Evolutionary conservation across 2,888 invertebrate species (phyloP).

Genomic region (Oscheius sp.): DNA sequence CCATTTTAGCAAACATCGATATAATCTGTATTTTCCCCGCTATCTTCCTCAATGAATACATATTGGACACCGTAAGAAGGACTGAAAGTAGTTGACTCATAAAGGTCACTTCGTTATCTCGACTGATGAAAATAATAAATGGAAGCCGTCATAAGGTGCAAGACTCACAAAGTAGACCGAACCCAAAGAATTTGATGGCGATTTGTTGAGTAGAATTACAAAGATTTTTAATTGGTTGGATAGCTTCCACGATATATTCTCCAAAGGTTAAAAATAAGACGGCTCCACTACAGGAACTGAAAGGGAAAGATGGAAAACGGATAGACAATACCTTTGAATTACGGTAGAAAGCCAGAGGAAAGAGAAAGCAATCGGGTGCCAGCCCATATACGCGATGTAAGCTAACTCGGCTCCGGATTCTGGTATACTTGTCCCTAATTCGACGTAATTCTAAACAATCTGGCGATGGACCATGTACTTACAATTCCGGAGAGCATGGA

Average conservation of each 20-base stretch:
- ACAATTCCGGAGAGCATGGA: constrained; percentile 39
- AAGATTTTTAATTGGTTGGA: constrained; percentile 41
- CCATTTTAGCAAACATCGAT: constrained; percentile 48
- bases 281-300: constrained; percentile 43
- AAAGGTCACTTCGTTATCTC: background rate
- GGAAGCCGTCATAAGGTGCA: background rate
- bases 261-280: constrained; percentile 51
- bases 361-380: constrained; percentile 52
- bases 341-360: constrained; percentile 48
- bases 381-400: constrained; percentile 50
- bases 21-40: constrained; percentile 48
- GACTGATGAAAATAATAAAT: background rate
- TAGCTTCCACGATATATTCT: constrained; percentile 45
- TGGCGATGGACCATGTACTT: too few species aligned
- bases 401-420: constrained; percentile 51
- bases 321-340: constrained; percentile 35
- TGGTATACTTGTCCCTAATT: constrained; percentile 52
- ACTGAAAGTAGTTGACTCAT: constrained; percentile 42
- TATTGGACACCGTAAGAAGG: constrained; percentile 44
- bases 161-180: constrained; percentile 46
- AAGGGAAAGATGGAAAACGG: background rate
- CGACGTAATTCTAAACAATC: constrained; percentile 46
- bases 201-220: constrained; percentile 22
- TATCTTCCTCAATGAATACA: constrained; percentile 50
- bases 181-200: constrained; percentile 41